Evolutionary conservation across 2,797 vertebrate species (phyloP).

Genomic region (Spheniscus humboldti): DNA sequence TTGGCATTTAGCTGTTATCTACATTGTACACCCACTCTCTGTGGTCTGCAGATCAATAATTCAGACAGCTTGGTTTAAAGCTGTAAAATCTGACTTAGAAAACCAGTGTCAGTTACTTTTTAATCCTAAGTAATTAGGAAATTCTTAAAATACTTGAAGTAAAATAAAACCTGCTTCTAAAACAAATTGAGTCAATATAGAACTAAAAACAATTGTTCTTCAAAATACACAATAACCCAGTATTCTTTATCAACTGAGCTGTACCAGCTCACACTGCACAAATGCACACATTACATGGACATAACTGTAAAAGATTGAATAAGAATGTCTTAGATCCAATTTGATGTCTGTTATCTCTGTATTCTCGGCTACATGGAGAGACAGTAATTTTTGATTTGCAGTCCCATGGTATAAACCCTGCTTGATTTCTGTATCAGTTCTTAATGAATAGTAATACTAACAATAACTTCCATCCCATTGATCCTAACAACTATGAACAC

Average conservation of each 20-base stretch:
- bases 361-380: background rate
- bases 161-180: background rate
- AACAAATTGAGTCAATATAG: background rate
- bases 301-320: background rate
- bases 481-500: background rate
- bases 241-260: background rate
- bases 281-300: background rate
- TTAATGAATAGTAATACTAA: background rate
- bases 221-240: background rate
- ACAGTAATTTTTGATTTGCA: background rate
- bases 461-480: background rate
- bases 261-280: background rate
- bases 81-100: background rate
- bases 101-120: background rate
- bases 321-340: background rate
- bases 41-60: background rate
- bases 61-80: background rate
- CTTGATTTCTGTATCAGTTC: background rate
- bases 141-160: background rate
- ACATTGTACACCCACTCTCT: background rate
- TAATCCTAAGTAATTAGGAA: background rate
- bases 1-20: background rate
- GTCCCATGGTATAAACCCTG: background rate
- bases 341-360: background rate
- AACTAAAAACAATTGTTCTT: background rate